phyloP scores from a whole-genome alignment of 2,888 invertebrate genomes.

The Oligia strigilis region DNA sequence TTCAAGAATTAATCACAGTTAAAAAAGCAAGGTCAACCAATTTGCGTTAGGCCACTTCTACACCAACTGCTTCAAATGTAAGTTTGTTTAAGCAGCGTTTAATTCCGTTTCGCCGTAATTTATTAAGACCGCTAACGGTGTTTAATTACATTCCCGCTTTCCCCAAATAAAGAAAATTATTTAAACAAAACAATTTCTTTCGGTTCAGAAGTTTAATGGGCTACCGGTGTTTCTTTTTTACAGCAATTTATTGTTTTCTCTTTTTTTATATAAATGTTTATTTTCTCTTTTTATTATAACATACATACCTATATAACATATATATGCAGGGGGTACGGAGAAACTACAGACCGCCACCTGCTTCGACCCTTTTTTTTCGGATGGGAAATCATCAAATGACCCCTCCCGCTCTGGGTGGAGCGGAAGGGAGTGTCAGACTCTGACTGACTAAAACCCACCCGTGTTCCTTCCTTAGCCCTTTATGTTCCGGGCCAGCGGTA shows the following conservation, averaged over 20 bases:
- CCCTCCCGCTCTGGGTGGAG: no score
- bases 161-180: conserved; percentile 17
- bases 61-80: conserved; percentile 19
- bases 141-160: conserved; percentile 36
- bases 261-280: background rate
- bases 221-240: background rate
- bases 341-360: no score
- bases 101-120: conserved; percentile 36
- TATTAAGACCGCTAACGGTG: conserved; percentile 30
- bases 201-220: background rate
- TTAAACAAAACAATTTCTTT: conserved; percentile 37
- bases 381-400: no score
- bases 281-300: background rate
- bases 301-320: no score
- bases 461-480: no score
- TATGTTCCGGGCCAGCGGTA: no score
- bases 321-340: no score
- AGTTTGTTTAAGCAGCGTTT: conserved; percentile 46
- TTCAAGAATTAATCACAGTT: background rate
- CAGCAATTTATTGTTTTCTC: background rate
- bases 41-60: conserved; percentile 18
- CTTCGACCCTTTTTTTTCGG: background rate
- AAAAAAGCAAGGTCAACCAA: background rate
- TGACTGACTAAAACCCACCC: no score
- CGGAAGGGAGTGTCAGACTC: no score